These are phyloP conservation scores for Megalops atlanticus DNA, from an alignment of 2,113 vertebrate species.

Conservation along the genomic window DNA sequence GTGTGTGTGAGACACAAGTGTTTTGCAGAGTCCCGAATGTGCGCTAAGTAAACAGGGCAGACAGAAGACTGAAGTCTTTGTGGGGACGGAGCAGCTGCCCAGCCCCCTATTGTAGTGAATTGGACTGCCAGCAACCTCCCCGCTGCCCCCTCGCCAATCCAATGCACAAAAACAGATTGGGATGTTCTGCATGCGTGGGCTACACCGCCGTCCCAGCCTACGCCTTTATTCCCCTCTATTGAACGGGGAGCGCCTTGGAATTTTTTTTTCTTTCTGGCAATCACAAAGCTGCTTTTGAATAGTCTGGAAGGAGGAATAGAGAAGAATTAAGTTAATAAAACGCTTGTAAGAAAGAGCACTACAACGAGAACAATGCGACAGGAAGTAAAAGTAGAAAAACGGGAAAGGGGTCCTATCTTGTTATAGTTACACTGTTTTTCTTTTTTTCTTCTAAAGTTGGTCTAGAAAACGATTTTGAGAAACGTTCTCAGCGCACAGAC, in stretches of 20 bases:
- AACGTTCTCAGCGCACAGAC: neutral
- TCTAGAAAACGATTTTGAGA: neutral
- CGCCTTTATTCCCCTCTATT: conserved; percentile 70
- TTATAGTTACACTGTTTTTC: conserved; percentile 59
- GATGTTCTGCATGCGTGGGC: conserved; percentile 81
- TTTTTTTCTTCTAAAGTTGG: neutral
- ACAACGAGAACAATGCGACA: conserved; percentile 69
- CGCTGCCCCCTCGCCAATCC: conserved; percentile 77
- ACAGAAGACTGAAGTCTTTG: conserved; percentile 84
- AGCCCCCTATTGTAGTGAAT: conserved; percentile 80
- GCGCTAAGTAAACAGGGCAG: conserved; percentile 87
- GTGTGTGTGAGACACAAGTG: conserved; percentile 67
- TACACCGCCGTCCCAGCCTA: conserved; percentile 68
- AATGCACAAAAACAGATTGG: conserved; percentile 83
- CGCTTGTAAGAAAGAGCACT: conserved; percentile 59
- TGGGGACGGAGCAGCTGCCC: conserved; percentile 81
- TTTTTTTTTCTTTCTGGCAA: conserved; percentile 70
- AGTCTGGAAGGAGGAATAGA: conserved; percentile 63
- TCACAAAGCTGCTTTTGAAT: conserved; percentile 78
- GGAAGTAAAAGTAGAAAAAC: conserved; percentile 68
- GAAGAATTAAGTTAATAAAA: conserved; percentile 52
- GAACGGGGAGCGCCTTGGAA: conserved; percentile 72
- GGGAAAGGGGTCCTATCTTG: conserved; percentile 78
- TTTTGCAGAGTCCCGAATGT: conserved; percentile 72
- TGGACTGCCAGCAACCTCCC: conserved; percentile 82